Evolutionary conservation across 2,113 vertebrate genomes (phyloP).

Genomic region (Cyanistes caeruleus): DNA sequence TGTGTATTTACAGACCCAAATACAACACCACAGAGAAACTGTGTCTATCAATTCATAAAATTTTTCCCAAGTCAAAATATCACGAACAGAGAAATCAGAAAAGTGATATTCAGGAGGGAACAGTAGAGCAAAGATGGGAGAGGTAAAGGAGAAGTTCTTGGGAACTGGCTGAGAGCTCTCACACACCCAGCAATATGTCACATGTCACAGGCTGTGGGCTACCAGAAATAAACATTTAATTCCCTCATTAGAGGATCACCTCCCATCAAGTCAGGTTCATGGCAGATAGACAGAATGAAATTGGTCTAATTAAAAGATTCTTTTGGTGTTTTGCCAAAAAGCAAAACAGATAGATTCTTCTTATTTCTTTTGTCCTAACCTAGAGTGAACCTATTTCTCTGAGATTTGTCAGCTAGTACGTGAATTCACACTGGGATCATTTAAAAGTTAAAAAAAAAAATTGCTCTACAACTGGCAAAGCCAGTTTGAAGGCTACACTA

Average conservation of each 20-base stretch:
- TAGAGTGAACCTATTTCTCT: not conserved
- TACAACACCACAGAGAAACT: not conserved
- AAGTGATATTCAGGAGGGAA: not conserved
- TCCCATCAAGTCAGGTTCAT: not conserved
- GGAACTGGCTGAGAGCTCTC: not conserved
- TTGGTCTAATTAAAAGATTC: not conserved
- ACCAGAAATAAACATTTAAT: conserved; percentile 60
- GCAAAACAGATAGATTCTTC: not conserved
- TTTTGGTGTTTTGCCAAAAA: not conserved
- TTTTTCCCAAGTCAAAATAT: not conserved
- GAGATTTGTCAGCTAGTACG: not conserved
- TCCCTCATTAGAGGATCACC: conserved; percentile 34
- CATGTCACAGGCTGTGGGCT: not conserved
- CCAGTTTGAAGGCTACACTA: not conserved
- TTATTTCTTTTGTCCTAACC: not conserved
- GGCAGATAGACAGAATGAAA: not conserved
- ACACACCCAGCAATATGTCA: not conserved
- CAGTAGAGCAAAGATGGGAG: not conserved
- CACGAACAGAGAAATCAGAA: not conserved
- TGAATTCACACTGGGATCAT: not conserved
- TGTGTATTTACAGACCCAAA: not conserved
- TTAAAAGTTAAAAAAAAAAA: not conserved
- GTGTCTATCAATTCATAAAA: not conserved
- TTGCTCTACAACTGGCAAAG: not conserved
- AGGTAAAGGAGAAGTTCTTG: not conserved